These are phyloP conservation scores for Euphydryas editha DNA, from an alignment of 2,888 invertebrate species.

Conservation along the genomic window DNA sequence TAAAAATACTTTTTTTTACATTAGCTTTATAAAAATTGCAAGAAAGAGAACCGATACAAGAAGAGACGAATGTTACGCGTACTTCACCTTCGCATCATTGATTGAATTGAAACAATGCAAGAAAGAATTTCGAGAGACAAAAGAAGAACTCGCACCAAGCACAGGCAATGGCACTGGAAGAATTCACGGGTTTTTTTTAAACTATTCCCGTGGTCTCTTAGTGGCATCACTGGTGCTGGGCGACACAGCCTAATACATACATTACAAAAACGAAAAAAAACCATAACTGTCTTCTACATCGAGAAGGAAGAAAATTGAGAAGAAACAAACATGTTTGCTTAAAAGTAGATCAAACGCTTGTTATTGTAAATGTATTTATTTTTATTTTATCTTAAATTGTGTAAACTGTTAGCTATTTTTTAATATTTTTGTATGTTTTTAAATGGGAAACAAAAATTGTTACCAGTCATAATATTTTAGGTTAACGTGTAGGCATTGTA, in stretches of 20 bases:
- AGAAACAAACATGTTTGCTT: no score
- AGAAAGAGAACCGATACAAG: no score
- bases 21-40: no score
- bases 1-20: not conserved
- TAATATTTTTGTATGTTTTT: no score
- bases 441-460: no score
- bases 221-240: slow-evolving; percentile 87
- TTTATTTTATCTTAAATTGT: no score
- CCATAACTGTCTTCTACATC: not conserved
- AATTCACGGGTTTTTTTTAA: slow-evolving; percentile 89
- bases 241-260: slow-evolving; percentile 54
- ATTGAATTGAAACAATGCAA: not conserved
- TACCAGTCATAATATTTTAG: no score
- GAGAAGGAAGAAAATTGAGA: not conserved
- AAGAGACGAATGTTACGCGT: no score
- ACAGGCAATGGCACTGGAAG: slow-evolving; percentile 94
- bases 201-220: slow-evolving; percentile 87
- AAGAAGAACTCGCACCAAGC: slow-evolving; percentile 72
- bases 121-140: slow-evolving; percentile 29
- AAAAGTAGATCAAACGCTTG: no score
- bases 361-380: no score
- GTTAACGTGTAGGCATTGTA: no score
- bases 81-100: not conserved
- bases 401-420: no score
- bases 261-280: not conserved